phyloP scores from a whole-genome alignment of 2,113 vertebrate genomes.

The Donacobius atricapilla region DNA sequence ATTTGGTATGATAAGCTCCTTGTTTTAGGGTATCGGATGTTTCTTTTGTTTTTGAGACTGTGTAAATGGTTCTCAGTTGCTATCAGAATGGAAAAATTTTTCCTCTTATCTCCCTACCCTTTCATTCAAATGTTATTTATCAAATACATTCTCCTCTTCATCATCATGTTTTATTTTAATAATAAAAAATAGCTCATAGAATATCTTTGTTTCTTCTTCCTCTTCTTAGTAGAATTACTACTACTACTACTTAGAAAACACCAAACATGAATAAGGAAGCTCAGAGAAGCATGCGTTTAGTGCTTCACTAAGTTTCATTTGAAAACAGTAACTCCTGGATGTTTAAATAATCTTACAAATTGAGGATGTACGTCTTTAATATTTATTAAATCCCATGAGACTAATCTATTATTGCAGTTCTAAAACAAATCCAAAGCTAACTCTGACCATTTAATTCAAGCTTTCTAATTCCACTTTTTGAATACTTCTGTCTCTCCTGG shows the following conservation, averaged over 20 bases:
- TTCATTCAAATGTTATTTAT: neutral
- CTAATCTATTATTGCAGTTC: neutral
- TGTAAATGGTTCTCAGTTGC: neutral
- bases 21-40: neutral
- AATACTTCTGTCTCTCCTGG: neutral
- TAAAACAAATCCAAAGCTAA: neutral
- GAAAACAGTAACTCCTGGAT: neutral
- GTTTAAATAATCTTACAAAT: neutral
- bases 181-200: neutral
- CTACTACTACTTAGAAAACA: neutral
- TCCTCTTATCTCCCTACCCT: accelerated
- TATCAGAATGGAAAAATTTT: neutral
- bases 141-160: neutral
- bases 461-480: neutral
- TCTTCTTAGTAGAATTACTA: neutral
- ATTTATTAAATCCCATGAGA: neutral
- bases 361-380: neutral
- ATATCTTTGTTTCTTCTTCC: neutral
- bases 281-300: neutral
- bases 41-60: neutral
- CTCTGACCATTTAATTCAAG: neutral
- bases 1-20: neutral
- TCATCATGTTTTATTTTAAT: neutral
- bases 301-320: neutral
- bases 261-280: neutral